phyloP scores from a whole-genome alignment of 2,888 invertebrate species.

The Vandiemenella viatica region DNA sequence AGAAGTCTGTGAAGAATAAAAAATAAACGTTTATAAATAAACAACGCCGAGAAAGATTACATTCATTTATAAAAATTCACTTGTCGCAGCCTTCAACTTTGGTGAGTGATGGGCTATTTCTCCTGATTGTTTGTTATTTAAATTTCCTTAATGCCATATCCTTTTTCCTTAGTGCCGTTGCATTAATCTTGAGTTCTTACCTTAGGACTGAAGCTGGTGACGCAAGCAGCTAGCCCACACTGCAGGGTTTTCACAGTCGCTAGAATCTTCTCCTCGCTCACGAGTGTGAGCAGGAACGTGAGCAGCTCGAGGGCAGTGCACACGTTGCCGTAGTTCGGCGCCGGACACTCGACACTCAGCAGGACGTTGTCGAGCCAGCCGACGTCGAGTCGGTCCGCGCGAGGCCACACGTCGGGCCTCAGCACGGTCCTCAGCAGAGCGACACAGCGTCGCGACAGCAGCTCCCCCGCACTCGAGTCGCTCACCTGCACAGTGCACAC shows the following conservation, averaged over 20 bases:
- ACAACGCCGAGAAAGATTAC: no score
- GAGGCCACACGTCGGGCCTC: constrained; percentile 87
- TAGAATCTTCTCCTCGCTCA: constrained; percentile 73
- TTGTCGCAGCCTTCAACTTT: no score
- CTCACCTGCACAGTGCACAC: constrained; percentile 42
- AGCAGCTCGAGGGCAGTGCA: constrained; percentile 84
- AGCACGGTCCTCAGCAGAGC: constrained; percentile 74
- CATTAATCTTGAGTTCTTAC: constrained; percentile 23
- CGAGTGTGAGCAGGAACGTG: constrained; percentile 69
- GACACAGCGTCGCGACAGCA: constrained; percentile 71
- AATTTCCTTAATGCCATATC: no score
- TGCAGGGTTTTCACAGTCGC: constrained; percentile 76
- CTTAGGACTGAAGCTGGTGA: constrained; percentile 74
- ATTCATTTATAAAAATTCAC: no score
- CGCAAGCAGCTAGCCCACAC: constrained; percentile 75
- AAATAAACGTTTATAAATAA: no score
- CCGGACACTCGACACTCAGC: constrained; percentile 42
- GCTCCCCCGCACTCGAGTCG: constrained; percentile 53
- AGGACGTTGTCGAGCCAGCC: constrained; percentile 81
- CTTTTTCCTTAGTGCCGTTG: no score
- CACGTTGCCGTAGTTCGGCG: constrained; percentile 72
- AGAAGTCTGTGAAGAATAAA: no score
- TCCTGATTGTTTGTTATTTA: no score
- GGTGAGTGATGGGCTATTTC: no score
- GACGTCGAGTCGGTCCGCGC: constrained; percentile 77